Evolutionary conservation across 2,797 vertebrate genomes (phyloP), one percentile per base, ranked within the genome.

Genomic region (Rousettus madagascariensis): DNA sequence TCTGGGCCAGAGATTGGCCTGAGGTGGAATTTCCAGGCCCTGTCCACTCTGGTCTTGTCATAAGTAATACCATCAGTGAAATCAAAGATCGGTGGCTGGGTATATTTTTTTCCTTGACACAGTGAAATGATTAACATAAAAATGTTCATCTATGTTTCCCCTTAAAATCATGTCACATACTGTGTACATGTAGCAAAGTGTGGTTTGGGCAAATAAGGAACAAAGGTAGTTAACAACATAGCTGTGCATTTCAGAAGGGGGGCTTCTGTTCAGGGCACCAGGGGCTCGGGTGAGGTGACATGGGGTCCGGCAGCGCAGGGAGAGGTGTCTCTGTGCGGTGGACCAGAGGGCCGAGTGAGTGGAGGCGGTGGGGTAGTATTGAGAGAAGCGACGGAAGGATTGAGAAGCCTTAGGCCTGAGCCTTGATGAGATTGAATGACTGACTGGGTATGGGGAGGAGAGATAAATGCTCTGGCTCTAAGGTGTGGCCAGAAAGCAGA

Each of bases 261-360:
- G 33, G 49, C 36, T 69, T 55, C 61, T 38, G 43, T 22, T 69
- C 51, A 5, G 55, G 61, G 8, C 30, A 13, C 28, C 1, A 3
- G 30, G 15, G 26, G 13, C 0, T 0, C 4, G 20, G 36, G n/a
- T 0, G 0, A 68, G 61, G 36, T 13, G 53, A 20, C 49, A 9
- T 8, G 46, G 72, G 38, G 12, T 20, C 41, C 28, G 11, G 36
- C n/a, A n/a, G 61, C 8, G 3, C 41, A 24, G 16, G 0, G 22
- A 41, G 68, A 36, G 41, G 53, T 28, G 19, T 17, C 79, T 43
- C 51, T 51, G 12, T 51, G 12, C 33, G 2, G 15, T 4, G 8
- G 77, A 12, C 0, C 15, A 20, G 28, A 26, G 17, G 30, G 77
- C 75, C 49, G 51, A 55, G n/a, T 38, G 51, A 55, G n/a, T 38